These are phyloP conservation scores for Amphilophus citrinellus DNA, from an alignment of 2,113 vertebrate genomes.

Conservation along the genomic window DNA sequence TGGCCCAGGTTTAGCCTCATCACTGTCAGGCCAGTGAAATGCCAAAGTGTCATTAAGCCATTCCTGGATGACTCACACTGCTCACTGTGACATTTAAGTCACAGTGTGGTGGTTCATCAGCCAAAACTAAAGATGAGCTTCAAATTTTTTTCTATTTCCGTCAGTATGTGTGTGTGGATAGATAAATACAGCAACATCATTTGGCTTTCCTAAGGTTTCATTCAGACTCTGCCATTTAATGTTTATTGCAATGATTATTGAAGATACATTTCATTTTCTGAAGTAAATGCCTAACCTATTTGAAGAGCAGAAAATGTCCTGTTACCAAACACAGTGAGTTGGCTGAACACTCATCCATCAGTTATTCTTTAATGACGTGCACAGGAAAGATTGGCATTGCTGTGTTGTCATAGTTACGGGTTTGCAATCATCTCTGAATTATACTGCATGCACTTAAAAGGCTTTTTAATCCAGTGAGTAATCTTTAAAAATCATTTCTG, in stretches of 20 bases:
- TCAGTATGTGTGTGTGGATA: not conserved
- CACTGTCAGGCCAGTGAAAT: slow-evolving; percentile 53
- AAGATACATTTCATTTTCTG: not conserved
- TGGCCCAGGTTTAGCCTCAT: slow-evolving; percentile 38
- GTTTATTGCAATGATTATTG: not conserved
- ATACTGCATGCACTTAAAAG: slow-evolving; percentile 4
- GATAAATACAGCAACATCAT: not conserved
- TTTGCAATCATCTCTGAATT: not conserved
- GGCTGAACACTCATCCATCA: not conserved
- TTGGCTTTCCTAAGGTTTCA: not conserved
- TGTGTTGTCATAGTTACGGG: slow-evolving; percentile 9
- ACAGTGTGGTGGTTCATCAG: slow-evolving; percentile 16
- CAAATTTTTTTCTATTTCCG: slow-evolving; percentile 23
- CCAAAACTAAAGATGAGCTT: slow-evolving; percentile 20
- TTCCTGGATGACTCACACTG: slow-evolving; percentile 31
- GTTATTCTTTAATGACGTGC: not conserved
- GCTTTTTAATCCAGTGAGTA: slow-evolving; percentile 8
- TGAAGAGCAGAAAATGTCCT: slow-evolving; percentile 1
- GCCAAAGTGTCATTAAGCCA: slow-evolving; percentile 47
- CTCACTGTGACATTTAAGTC: slow-evolving; percentile 64
- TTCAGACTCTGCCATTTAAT: not conserved
- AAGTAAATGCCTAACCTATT: not conserved
- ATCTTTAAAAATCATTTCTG: slow-evolving; percentile 40
- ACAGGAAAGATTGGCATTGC: not conserved
- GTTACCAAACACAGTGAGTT: not conserved